phyloP scores from a whole-genome alignment of 1,140 invertebrate genomes.

The Gryllus bimaculatus region DNA sequence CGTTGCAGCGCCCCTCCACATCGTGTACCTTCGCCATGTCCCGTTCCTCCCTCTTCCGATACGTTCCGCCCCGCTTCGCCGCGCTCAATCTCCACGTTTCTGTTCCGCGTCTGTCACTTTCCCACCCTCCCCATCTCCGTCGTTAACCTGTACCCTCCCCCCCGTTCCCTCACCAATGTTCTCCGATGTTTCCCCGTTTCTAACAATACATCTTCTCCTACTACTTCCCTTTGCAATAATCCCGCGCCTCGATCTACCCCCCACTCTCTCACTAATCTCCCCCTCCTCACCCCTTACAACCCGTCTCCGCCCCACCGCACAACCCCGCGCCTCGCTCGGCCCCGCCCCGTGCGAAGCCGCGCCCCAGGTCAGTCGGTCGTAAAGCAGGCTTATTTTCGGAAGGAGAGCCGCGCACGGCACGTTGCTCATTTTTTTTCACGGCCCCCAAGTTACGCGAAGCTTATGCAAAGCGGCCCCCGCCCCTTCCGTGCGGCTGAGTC shows the following conservation, averaged over 20 bases:
- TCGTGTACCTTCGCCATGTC: too few species aligned
- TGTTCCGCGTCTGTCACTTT: background rate
- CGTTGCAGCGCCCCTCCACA: too few species aligned
- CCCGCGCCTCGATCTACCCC: background rate
- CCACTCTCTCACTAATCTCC: background rate
- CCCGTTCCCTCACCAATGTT: background rate
- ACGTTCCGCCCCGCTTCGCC: too few species aligned
- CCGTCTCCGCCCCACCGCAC: background rate
- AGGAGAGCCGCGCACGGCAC: too few species aligned
- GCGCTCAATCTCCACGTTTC: too few species aligned
- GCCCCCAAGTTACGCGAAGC: too few species aligned
- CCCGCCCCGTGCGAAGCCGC: background rate
- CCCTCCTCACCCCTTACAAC: background rate
- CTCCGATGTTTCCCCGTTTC: background rate
- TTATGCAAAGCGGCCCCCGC: too few species aligned
- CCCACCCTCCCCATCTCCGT: background rate
- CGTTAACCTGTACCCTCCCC: background rate
- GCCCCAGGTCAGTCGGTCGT: too few species aligned
- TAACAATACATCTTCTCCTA: background rate
- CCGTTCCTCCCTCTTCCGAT: too few species aligned
- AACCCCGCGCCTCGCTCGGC: background rate
- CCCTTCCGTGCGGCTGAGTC: too few species aligned
- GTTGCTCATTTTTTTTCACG: too few species aligned
- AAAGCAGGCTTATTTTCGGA: too few species aligned
- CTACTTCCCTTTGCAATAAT: background rate